Evolutionary conservation across 2,113 vertebrate species (phyloP), one percentile per base, ranked within the genome.

Genomic region (Marmota flaviventris): DNA sequence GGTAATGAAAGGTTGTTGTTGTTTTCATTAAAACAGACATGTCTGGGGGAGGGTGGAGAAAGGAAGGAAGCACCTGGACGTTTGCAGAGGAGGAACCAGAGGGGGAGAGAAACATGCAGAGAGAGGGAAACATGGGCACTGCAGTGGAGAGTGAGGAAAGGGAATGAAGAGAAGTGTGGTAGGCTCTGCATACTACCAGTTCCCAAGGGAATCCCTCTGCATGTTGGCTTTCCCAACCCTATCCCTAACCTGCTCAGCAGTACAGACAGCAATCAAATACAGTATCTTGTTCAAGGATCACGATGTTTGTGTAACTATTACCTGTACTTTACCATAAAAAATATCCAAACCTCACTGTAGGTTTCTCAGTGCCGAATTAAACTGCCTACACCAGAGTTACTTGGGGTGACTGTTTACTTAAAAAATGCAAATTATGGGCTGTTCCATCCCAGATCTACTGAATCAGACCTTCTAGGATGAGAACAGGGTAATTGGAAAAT

Each of bases 21-120:
- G 37, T 69, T 89, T 93, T 79, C 24, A 88, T 34, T 76, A 84
- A 79, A 45, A 75, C 7, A 37, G 89, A 73, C 22, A 2, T 69
- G 25, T 61, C 39, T 82, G 70, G 37, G 83, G 69, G 53, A 18
- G 45, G 12, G 11, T 63, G 45, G 76, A 58, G n/a, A 94, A 89
- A 92, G 77, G 48, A 89, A 97, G 39, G 89, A 77, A 95, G 78
- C 83, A 97, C 32, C 78, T 94, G 91, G 45, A 70, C 67, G 32
- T 61, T 61, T 84, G 53, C 34, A 75, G 0, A 79, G 83, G 58
- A 95, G 63, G 67, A 78, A 86, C 39, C 34, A n/a, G 73, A 91
- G 63, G 37, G 34, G 61, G 91, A 92, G 39, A 92, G 37, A 93
- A 82, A 63, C 70, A 69, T 5, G 58, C 0, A n/a, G 69, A 85